Evolutionary conservation across 2,888 invertebrate species (phyloP), one percentile per base, ranked within the genome.

Genomic region (Allophyes oxyacanthae): DNA sequence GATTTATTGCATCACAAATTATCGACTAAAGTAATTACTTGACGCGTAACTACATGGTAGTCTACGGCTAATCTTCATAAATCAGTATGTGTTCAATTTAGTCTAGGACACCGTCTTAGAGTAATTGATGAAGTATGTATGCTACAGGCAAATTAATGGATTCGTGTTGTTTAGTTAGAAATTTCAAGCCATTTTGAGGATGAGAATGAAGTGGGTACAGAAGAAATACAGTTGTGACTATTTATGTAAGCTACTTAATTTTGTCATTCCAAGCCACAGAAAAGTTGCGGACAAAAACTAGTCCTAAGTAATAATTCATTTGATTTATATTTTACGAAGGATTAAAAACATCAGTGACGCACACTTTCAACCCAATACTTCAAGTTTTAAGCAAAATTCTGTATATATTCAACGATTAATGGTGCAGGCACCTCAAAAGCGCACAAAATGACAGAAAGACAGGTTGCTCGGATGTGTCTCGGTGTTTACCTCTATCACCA

Each of bases 51-150:
- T 44, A 69, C 44, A 26, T 33, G 30, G 44, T 52, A 30, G 33
- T 68, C 26, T 50, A n/a, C 15, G 43, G n/a, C 38, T 58, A 58
- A 64, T 57, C 42, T 36, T 36, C 33, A 64, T 70, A 66, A 66
- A 69, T 66, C 58, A 56, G n/a, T n/a, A 41, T 32, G 41, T 33
- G 15, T 41, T 51, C 36, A 11, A 28, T 44, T 64, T 34, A 38
- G 26, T 58, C 32, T 64, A 40, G 32, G 45, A 38, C 34, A 36
- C 45, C 49, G 48, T 48, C 59, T 59, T 46, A 45, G 59, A 45
- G 48, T 42, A 44, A 69, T 66, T 43, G 42, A 50, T 70, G 49
- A 15, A 40, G 33, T 20, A 37, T 15, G 8, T 30, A 32, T 32
- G 38, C 40, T 36, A 33, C n/a, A 43, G 20, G 20, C 20, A 28